phyloP scores from a whole-genome alignment of 1,140 invertebrate genomes.

The Lucilia cuprina region DNA sequence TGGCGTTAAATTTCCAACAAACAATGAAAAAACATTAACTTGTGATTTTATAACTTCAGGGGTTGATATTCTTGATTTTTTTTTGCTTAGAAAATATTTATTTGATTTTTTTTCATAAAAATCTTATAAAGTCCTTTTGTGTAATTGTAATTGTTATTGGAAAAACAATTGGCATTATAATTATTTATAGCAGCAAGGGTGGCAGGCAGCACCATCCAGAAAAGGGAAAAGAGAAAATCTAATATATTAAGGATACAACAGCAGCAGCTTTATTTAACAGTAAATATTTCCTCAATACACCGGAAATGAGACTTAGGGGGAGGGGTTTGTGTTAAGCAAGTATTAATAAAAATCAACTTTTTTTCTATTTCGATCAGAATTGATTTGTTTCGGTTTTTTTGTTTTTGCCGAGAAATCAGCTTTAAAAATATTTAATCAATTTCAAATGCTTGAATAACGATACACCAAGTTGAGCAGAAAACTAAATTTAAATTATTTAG shows the following conservation, averaged over 20 bases:
- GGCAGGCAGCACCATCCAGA: no score
- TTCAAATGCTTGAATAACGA: no score
- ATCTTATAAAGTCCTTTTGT: neutral
- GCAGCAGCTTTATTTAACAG: neutral
- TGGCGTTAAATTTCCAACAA: neutral
- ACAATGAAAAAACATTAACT: neutral
- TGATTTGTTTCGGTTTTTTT: no score
- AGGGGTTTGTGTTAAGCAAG: neutral
- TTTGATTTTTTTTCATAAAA: neutral
- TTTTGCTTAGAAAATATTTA: neutral
- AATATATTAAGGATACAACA: neutral
- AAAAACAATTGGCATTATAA: constrained; percentile 1
- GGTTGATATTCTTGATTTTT: neutral
- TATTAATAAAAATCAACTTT: neutral
- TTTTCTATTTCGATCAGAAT: neutral
- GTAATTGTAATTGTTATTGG: constrained; percentile 14
- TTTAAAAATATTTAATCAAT: no score
- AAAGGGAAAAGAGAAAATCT: neutral
- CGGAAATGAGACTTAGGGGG: neutral
- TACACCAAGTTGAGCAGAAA: no score
- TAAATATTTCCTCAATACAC: neutral
- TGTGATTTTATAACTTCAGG: neutral
- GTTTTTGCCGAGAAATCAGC: no score
- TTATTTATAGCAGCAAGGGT: neutral
- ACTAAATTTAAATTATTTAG: no score